Percentiles rank a stretch among this genome's conserved stretches.
Evolutionary conservation across 2,797 vertebrate species (phyloP).

Genomic region (Pangasius krempfi): DNA sequence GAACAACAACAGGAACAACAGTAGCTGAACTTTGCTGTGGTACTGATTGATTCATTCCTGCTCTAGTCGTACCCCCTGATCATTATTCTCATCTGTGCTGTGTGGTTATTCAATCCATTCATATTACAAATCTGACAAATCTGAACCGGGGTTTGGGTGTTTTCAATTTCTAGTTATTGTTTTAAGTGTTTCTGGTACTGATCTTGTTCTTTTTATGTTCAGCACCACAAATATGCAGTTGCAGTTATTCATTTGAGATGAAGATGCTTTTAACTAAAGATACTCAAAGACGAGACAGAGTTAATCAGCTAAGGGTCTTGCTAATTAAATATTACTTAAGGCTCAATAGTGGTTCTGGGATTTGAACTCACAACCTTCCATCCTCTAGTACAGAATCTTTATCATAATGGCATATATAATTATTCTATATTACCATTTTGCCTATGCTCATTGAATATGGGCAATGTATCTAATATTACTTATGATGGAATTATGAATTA

Average conservation of each 20-base stretch:
- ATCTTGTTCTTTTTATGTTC: not conserved
- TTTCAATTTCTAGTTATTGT: no score
- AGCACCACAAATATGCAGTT: not conserved
- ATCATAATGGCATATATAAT: slow-evolving; percentile 12
- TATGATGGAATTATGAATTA: slow-evolving; percentile 8
- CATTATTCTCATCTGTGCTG: not conserved
- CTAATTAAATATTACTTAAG: slow-evolving; percentile 12
- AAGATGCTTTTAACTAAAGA: not conserved
- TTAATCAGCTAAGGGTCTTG: not conserved
- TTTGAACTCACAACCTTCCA: slow-evolving; percentile 18
- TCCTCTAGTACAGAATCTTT: not conserved
- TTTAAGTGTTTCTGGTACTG: not conserved
- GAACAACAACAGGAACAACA: not conserved
- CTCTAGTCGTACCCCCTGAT: not conserved
- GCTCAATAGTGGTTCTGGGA: not conserved
- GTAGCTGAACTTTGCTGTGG: not conserved
- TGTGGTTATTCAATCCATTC: not conserved
- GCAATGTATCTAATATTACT: not conserved
- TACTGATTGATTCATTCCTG: not conserved
- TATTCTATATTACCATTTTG: not conserved
- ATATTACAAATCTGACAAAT: not conserved
- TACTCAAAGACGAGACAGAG: not conserved
- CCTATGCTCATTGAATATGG: not conserved
- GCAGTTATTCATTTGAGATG: not conserved
- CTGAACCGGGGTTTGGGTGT: not conserved